A percentile compares a stretch with the other conserved stretches of the same genome.
Evolutionary conservation across 1,140 invertebrate species (phyloP).

Genomic region (Drosophila arawakana): DNA sequence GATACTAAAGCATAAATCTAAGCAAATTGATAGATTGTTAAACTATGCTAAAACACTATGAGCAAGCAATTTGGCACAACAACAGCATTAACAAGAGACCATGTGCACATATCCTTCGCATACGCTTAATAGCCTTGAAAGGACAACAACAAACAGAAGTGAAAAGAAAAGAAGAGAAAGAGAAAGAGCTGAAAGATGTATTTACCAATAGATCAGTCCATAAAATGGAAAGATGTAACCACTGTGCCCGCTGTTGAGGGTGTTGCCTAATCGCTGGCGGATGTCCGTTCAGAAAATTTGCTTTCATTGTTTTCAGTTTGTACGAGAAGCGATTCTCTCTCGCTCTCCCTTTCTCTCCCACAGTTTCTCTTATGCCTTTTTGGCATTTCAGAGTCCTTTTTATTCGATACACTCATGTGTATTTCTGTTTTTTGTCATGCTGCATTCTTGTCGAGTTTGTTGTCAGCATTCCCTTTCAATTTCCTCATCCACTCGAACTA

Average conservation of each 20-base stretch:
- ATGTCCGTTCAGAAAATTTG: constrained; percentile 75
- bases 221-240: constrained; percentile 89
- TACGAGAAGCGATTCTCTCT: constrained; percentile 51
- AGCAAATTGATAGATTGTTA: not conserved
- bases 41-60: constrained; percentile 2
- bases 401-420: constrained; percentile 11
- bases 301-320: constrained; percentile 73
- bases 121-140: constrained; percentile 9
- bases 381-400: constrained; percentile 35
- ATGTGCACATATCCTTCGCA: not conserved
- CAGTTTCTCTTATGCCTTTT: constrained; percentile 37
- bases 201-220: constrained; percentile 96
- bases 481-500: constrained; percentile 79
- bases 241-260: constrained; percentile 6
- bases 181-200: constrained; percentile 51
- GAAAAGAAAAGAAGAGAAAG: not conserved
- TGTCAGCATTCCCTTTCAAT: constrained; percentile 80
- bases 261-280: constrained; percentile 68
- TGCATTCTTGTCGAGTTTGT: constrained; percentile 65
- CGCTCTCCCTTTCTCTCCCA: constrained; percentile 5
- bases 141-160: constrained; percentile 1
- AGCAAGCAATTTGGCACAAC: constrained; percentile 9
- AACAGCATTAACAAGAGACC: constrained; percentile 1
- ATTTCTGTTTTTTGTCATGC: constrained; percentile 15
- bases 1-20: not conserved